Evolutionary conservation across 2,888 invertebrate genomes (phyloP).

Genomic region (Andrena minutula): DNA sequence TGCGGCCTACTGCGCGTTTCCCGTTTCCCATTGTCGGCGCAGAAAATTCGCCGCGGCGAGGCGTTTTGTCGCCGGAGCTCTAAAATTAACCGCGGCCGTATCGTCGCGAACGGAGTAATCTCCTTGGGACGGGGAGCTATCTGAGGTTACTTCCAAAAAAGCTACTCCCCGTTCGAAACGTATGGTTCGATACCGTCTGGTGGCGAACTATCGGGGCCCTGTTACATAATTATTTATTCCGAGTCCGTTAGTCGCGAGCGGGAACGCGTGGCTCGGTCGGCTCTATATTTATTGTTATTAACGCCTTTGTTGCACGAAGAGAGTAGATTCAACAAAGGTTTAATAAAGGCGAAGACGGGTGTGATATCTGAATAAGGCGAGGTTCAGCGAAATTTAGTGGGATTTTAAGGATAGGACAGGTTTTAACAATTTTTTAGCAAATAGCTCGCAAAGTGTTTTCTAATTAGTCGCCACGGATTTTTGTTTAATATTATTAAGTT

Average conservation of each 20-base stretch:
- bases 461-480: no score
- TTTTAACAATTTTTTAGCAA: no score
- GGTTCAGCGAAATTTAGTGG: no score
- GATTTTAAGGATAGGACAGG: no score
- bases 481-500: no score
- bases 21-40: constrained; percentile 36
- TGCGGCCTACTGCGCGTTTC: constrained; percentile 34
- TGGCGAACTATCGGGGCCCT: not conserved
- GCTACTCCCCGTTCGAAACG: not conserved
- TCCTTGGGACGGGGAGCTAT: constrained; percentile 30
- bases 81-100: constrained; percentile 41
- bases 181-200: not conserved
- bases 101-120: constrained; percentile 40
- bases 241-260: not conserved
- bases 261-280: no score
- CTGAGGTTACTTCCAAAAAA: constrained; percentile 41
- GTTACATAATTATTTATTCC: constrained; percentile 20
- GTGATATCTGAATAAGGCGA: no score
- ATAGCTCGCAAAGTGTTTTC: no score
- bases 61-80: not conserved
- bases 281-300: no score
- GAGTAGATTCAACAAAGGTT: no score
- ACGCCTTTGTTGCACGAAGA: no score
- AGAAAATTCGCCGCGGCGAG: constrained; percentile 1
- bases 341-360: no score